Evolutionary conservation across 92 coral and sea anemone genomes (phyloP).

Genomic region (Actinernus sp.): DNA sequence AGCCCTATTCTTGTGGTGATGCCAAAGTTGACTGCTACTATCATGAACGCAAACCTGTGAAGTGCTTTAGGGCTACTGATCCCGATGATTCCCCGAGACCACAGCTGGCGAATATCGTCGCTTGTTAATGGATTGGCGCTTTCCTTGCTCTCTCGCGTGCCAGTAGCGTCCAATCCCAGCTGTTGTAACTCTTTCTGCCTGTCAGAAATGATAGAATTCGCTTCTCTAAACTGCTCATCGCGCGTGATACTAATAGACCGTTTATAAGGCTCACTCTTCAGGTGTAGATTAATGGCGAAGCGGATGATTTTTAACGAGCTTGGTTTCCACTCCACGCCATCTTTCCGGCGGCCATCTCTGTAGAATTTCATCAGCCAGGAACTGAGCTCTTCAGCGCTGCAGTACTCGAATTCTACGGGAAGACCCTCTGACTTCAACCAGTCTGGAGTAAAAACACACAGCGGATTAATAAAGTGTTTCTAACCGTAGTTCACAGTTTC

Average conservation of each 20-base stretch:
- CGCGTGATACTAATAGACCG: constrained; percentile 74
- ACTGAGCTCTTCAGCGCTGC: constrained; percentile 71
- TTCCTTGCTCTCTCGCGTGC: constrained; percentile 54
- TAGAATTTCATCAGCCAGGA: constrained; percentile 72
- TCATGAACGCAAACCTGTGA: constrained; percentile 76
- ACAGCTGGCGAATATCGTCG: constrained; percentile 72
- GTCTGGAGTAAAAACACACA: no score
- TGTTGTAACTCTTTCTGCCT: constrained; percentile 38
- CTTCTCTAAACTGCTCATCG: constrained; percentile 41
- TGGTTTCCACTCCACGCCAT: constrained; percentile 76
- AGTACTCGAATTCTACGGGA: constrained; percentile 66
- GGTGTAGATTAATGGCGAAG: constrained; percentile 80
- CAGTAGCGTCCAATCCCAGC: constrained; percentile 48
- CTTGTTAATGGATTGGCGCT: constrained; percentile 60
- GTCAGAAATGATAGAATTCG: constrained; percentile 26
- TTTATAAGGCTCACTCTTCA: constrained; percentile 63
- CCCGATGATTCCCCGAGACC: constrained; percentile 79
- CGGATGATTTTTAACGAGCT: constrained; percentile 83
- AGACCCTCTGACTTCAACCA: constrained; percentile 67
- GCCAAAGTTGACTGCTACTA: constrained; percentile 84
- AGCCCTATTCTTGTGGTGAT: constrained; percentile 76
- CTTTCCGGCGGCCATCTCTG: constrained; percentile 74
- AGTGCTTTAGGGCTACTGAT: constrained; percentile 74
- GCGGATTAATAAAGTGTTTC: no score
- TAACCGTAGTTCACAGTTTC: not conserved